Percentiles rank a stretch among this genome's conserved stretches.
phyloP scores from a whole-genome alignment of 1,140 invertebrate genomes.

The Gryon sp. region DNA sequence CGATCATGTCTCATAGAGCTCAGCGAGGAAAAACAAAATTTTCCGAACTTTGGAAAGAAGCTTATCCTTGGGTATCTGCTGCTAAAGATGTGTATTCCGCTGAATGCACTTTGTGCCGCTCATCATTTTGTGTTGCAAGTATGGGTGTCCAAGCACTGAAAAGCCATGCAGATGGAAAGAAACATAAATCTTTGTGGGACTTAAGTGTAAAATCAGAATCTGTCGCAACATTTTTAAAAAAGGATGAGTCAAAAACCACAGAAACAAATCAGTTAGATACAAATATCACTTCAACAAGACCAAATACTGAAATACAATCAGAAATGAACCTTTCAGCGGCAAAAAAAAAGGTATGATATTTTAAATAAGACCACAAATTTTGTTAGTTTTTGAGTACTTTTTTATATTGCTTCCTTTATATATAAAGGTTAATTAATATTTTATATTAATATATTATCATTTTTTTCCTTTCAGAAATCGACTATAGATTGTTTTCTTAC shows the following conservation, averaged over 20 bases:
- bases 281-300: background rate
- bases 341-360: background rate
- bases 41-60: constrained; percentile 1
- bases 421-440: background rate
- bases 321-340: background rate
- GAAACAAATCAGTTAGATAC: too few species aligned
- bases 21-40: constrained; percentile 8
- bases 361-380: too few species aligned
- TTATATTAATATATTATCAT: background rate
- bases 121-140: background rate
- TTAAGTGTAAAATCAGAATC: background rate
- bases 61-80: background rate
- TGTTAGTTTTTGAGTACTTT: too few species aligned
- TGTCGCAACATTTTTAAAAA: background rate
- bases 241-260: background rate
- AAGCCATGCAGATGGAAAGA: background rate
- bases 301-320: too few species aligned
- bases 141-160: background rate
- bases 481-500: background rate
- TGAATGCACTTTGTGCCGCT: background rate
- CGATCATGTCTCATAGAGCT: too few species aligned
- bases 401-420: too few species aligned
- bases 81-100: constrained; percentile 1
- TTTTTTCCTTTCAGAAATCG: background rate
- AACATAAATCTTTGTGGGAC: background rate